Evolutionary conservation across 1,140 invertebrate genomes (phyloP).

Genomic region (Polypedilum vanderplanki): DNA sequence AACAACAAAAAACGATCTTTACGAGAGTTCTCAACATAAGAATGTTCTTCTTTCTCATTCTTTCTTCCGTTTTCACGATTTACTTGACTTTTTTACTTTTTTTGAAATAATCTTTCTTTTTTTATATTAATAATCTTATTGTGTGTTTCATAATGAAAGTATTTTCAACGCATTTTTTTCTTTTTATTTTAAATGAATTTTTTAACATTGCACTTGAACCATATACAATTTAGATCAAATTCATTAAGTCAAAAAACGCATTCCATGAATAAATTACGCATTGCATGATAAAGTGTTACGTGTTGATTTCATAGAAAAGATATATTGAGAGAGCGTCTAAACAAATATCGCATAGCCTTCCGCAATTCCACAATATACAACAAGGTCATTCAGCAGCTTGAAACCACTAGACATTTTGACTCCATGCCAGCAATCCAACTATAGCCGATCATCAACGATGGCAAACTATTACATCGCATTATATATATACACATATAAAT

Average conservation of each 20-base stretch:
- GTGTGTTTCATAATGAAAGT: no score
- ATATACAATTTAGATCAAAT: background rate
- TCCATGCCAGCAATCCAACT: background rate
- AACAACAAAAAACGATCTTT: no score
- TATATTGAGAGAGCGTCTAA: background rate
- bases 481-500: background rate
- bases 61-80: no score
- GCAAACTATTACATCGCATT: conserved; percentile 11
- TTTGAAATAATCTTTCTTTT: no score
- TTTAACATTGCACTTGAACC: background rate
- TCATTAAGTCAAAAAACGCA: background rate
- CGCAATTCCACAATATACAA: conserved; percentile 22
- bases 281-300: background rate
- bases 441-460: background rate
- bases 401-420: conserved; percentile 27
- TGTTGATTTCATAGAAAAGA: background rate
- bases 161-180: no score
- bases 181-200: background rate
- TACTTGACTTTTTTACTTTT: no score
- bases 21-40: background rate
- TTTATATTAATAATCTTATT: no score
- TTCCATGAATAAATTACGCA: conserved; percentile 27
- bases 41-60: background rate
- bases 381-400: conserved; percentile 23
- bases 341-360: conserved; percentile 16